A percentile compares a stretch with the other conserved stretches of the same genome.
Conservation (phyloP, 1,140 invertebrate genomes). For the Caligus rogercresseyi region DNA sequence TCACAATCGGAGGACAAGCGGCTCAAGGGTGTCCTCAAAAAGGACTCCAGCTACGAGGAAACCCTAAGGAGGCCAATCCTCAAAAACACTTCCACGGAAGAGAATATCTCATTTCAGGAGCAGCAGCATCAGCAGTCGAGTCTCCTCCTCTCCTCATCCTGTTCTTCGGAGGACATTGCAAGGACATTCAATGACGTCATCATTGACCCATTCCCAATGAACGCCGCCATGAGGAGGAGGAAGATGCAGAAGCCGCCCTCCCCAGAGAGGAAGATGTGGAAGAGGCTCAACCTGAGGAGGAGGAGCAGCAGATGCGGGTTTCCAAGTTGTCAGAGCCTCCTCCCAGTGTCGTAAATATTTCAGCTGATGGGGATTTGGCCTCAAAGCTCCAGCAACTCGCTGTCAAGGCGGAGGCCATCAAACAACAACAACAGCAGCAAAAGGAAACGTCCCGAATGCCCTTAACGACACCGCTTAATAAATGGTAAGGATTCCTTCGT, state of each 20-base stretch:
- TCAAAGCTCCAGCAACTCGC: not conserved
- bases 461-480: no score
- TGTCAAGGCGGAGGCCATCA: not conserved
- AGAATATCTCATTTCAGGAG: not conserved
- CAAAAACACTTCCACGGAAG: not conserved
- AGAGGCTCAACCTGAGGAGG: not conserved
- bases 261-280: not conserved
- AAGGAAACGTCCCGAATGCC: not conserved
- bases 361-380: not conserved
- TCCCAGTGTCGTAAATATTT: not conserved
- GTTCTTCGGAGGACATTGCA: not conserved
- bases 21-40: slow-evolving; percentile 1
- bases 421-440: not conserved
- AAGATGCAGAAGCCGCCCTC: not conserved
- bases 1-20: not conserved
- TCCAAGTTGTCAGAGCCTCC: no score
- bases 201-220: not conserved
- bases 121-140: no score
- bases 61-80: not conserved
- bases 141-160: not conserved
- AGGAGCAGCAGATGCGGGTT: no score
- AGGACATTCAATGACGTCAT: not conserved
- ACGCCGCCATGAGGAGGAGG: not conserved
- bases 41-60: slow-evolving; percentile 17
- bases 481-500: no score